Conservation (phyloP, 2,113 vertebrate genomes). For the Paracanthobrama guichenoti region DNA sequence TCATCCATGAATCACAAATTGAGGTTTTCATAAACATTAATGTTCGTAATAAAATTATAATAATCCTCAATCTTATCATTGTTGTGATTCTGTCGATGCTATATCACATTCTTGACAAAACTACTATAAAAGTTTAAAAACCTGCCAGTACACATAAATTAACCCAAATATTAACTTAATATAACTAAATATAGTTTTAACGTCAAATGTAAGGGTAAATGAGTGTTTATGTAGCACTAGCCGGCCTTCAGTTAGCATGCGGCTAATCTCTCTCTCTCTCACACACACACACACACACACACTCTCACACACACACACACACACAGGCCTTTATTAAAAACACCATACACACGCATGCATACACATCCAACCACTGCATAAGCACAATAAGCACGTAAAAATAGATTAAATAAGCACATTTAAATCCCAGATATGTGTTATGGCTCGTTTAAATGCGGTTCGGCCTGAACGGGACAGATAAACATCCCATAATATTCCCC, state of each 20-base stretch:
- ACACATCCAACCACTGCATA: not conserved
- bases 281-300: not conserved
- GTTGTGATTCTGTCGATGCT: slow-evolving; percentile 3
- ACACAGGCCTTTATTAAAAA: not conserved
- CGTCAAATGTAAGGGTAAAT: not conserved
- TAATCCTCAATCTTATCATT: not conserved
- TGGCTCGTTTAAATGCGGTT: not conserved
- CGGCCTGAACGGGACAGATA: slow-evolving; percentile 1
- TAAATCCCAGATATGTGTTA: not conserved
- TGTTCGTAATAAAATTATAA: not conserved
- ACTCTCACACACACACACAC: not conserved
- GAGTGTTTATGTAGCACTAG: slow-evolving; percentile 6
- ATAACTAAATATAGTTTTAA: not conserved
- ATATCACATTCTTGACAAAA: not conserved
- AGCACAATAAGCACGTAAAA: not conserved
- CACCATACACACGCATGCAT: not conserved
- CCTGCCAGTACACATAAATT: not conserved
- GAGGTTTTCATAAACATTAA: not conserved
- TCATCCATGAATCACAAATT: not conserved
- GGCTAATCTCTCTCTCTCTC: slow-evolving; percentile 3
- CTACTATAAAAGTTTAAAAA: not conserved
- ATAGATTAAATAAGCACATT: not conserved
- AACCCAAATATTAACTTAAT: not conserved
- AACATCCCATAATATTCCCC: not conserved
- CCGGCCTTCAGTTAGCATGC: slow-evolving; percentile 9